phyloP scores from a whole-genome alignment of 2,113 vertebrate species.

The Anguilla rostrata region DNA sequence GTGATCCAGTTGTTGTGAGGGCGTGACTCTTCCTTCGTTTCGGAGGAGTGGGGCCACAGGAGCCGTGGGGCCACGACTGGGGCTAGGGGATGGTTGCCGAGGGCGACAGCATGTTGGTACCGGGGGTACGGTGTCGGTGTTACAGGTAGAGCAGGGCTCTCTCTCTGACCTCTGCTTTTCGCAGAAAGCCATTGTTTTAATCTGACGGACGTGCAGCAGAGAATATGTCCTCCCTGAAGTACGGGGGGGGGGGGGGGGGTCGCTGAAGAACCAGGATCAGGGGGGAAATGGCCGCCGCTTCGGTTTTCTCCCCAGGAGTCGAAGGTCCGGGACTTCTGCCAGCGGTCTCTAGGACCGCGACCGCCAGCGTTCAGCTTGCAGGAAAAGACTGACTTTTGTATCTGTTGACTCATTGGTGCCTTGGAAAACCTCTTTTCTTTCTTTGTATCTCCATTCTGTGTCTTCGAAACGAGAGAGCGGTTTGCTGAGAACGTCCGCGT shows the following conservation, averaged over 20 bases:
- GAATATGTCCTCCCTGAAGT: neutral
- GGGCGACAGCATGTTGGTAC: no score
- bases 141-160: neutral
- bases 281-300: neutral
- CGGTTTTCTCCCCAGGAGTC: neutral
- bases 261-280: neutral
- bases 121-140: no score
- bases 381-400: constrained; percentile 49
- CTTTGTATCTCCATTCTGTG: constrained; percentile 52
- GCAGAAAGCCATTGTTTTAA: neutral
- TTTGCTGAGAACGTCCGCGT: constrained; percentile 71
- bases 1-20: constrained; percentile 16
- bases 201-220: neutral
- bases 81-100: neutral
- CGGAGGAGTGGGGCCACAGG: constrained; percentile 36
- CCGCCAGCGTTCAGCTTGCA: constrained; percentile 53
- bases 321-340: neutral
- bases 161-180: neutral
- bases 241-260: neutral
- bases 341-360: neutral
- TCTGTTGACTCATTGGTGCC: constrained; percentile 85
- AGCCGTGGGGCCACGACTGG: constrained; percentile 5
- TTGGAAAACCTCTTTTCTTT: constrained; percentile 71
- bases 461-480: constrained; percentile 56
- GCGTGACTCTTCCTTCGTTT: constrained; percentile 18